Evolutionary conservation across 2,797 vertebrate species (phyloP).

Genomic region (Rhinogobio ventralis): DNA sequence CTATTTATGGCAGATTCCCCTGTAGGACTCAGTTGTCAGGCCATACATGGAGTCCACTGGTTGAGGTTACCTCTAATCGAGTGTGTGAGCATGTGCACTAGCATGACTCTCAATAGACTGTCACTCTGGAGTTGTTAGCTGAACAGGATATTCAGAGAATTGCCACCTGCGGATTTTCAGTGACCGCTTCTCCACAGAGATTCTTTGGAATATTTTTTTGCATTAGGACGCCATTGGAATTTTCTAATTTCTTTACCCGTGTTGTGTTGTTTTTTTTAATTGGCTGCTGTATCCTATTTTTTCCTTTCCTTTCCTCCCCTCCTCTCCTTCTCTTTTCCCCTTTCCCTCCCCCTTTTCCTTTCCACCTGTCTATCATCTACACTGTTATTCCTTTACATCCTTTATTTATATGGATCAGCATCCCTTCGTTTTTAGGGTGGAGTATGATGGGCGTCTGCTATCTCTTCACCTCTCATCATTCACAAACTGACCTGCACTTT

Average conservation of each 20-base stretch:
- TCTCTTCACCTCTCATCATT: background rate
- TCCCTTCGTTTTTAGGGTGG: slow-evolving; percentile 28
- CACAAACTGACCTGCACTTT: background rate
- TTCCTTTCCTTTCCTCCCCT: background rate
- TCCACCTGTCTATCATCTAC: background rate
- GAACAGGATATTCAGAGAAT: slow-evolving; percentile 52
- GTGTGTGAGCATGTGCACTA: slow-evolving; percentile 27
- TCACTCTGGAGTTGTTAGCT: slow-evolving; percentile 54
- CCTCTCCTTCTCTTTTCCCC: background rate
- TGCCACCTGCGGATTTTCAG: slow-evolving; percentile 49
- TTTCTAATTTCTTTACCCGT: background rate
- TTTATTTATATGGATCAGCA: slow-evolving; percentile 16
- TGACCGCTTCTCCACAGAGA: slow-evolving; percentile 7
- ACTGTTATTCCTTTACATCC: background rate
- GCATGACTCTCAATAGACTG: slow-evolving; percentile 31
- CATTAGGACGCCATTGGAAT: background rate
- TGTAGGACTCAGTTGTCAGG: slow-evolving; percentile 72
- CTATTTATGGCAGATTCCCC: slow-evolving; percentile 83
- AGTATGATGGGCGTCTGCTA: slow-evolving; percentile 53
- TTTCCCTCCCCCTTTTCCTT: background rate
- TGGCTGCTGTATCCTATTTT: background rate
- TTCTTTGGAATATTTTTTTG: slow-evolving; percentile 38
- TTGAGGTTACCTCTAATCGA: slow-evolving; percentile 72
- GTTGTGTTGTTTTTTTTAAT: background rate
- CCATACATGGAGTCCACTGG: slow-evolving; percentile 80